phyloP scores from a whole-genome alignment of 2,888 invertebrate genomes.

The Chrysolina americana region DNA sequence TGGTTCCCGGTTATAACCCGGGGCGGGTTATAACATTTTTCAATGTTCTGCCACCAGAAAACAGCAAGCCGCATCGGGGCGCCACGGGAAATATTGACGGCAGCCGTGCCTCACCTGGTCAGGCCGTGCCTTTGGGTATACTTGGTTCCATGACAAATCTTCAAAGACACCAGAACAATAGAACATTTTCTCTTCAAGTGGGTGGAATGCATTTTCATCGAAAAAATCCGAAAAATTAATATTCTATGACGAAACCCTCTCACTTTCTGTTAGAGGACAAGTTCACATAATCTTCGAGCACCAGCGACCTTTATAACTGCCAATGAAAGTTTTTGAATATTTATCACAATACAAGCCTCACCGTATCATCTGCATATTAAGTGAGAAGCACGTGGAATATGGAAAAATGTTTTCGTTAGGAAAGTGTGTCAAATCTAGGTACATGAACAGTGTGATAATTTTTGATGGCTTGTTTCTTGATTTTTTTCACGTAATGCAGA shows the following conservation, averaged over 20 bases:
- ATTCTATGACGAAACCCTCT: neutral
- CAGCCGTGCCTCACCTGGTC: too few relatives aligned
- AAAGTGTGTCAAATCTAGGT: neutral
- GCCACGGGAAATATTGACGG: too few relatives aligned
- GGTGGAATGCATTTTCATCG: neutral
- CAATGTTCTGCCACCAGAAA: too few relatives aligned
- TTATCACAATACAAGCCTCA: neutral
- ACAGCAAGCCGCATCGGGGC: too few relatives aligned
- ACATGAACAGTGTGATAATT: neutral
- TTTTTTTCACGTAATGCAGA: neutral
- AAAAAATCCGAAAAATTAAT: neutral
- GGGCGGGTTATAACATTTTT: too few relatives aligned
- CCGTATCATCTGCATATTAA: neutral
- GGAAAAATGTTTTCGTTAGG: neutral
- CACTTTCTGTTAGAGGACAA: neutral
- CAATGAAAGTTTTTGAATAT: constrained; percentile 1
- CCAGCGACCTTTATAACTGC: neutral
- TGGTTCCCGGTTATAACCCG: too few relatives aligned
- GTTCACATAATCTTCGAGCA: neutral
- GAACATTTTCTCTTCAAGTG: neutral
- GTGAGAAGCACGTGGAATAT: neutral
- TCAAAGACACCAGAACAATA: neutral
- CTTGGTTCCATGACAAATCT: too few relatives aligned
- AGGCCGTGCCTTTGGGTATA: too few relatives aligned
- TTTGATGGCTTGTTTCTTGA: neutral